Evolutionary conservation across 2,888 invertebrate genomes (phyloP), one percentile per base, ranked within the genome.

Genomic region (Mimumesa dahlbomi): DNA sequence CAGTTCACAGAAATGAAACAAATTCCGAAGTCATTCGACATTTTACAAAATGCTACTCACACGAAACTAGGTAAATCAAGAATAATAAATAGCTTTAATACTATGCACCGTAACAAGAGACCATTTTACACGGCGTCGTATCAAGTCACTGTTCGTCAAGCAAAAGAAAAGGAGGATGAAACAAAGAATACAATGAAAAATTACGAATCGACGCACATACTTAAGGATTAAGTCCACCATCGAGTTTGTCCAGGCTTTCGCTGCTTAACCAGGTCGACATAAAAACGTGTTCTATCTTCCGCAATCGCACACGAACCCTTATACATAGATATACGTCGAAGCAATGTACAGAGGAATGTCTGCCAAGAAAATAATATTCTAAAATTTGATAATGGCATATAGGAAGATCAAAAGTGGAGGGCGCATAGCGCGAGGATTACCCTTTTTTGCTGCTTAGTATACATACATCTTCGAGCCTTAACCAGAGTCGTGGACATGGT

Each of bases 281-380:
- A 38, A 29, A 63, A 59, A 42, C 34, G 50, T 38, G 14, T 49
- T 43, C 52, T 14, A 43, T 67, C 50, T 38, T 14, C 46, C 11
- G 45, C 22, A 54, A 62, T 31, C 67, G 43, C 61, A n/a, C 53
- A 36, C 57, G 49, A 58, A 62, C 22, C 29, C 22, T 68, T 66
- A 57, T 54, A 72, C 52, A 49, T 48, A 36, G 48, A 48, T 54
- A 61, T 57, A 67, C 42, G 56, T 66, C 36, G 61, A 71, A 74
- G 57, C 71, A 66, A 64, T 58, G 57, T 65, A 68, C 58, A 72
- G 58, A 77, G 68, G 70, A 76, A 64, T 74, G 74, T 69, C 57
- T 61, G 31, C 58, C 48, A 50, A 69, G 50, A 64, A 64, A 49
- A 63, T 42, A 62, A 53, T 62, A 43, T 45, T 69, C 43, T 36